Base-by-base conservation (phyloP, 1,140 invertebrate genomes). In the Conopomorpha cramerella region DNA sequence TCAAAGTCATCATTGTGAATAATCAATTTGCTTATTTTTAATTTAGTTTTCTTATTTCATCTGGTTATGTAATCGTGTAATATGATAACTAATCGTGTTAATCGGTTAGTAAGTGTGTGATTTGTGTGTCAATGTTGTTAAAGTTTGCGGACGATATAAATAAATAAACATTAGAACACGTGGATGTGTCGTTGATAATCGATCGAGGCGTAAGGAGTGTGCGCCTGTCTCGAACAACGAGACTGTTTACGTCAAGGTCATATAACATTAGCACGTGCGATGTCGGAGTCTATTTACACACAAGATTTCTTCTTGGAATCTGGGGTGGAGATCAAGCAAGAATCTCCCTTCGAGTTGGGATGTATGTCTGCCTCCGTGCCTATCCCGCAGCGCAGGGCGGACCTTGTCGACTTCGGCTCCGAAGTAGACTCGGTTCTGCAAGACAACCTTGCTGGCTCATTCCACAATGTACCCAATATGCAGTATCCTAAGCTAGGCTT, bases 251-350 rank as follows among this genome's bases (percentile, higher is more conserved):
- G 50, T 67, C 66, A 71, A 72, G 66, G 67, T 71, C 71, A 68
- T 45, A 46, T 45, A 45, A 55, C 52, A 55, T 46, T 71, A 73
- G 70, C 71, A 76, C 71, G 71, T 76, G 71, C 67, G 64, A 82
- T 82, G 81, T 74, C 68, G 60, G 80, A 82, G 66, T 78, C 78
- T 64, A 74, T 72, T 67, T 81, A 78, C 67, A 72, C 76, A 53
- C 64, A 74, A 61, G 81, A 81, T 51, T 79, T 80, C 66, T 78
- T 81, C 57, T 51, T 81, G 48, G 80, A 81, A 45, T 47, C 66
- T 40, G 68, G 68, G 37, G 55, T 81, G 46, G 61, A 74, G 43
- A 77, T 81, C 39, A 81, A 81, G 56, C 77, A 81, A 46, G 79
- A 82, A 45, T 73, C 67, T 13, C 49, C 58, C 1, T 65, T 59